Evolutionary conservation across 2,888 invertebrate genomes (phyloP), one percentile per base, ranked within the genome.

Genomic region (Empis stercorea): DNA sequence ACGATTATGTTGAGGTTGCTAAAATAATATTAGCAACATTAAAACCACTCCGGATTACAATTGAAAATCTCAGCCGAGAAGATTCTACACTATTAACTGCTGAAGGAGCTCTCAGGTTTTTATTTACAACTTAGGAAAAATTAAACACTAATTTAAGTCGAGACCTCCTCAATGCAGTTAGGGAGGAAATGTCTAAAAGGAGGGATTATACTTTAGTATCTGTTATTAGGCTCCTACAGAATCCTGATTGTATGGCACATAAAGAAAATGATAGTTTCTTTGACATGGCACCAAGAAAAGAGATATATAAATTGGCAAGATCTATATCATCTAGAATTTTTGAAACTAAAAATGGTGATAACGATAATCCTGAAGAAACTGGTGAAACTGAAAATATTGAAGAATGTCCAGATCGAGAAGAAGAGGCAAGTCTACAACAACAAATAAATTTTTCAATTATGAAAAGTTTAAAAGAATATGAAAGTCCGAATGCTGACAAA

Each of bases 51-150:
- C 40, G 40, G 16, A 41, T 23, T 23, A 42, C 42, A 27, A 23
- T 42, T 10, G 10, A 42, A 23, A 42, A 30, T 23, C 23, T 42
- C n/a, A 42, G 42, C 23, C 27, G 42, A 42, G 30, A 42, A 42
- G 42, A 42, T n/a, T 42, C 30, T 20, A 27, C 42, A 30, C 4
- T 30, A 23, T 42, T 30, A 42, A 30, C 42, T 27, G 42, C 42
- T 42, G 42, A 27, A 42, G 42, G 11, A 15, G 30, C 42, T 23
- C 42, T 42, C 11, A 42, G 23, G 23, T 42, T 14, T 27, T 42
- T 42, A 42, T 42, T 27, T 30, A 23, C 17, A 16, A 40, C 23
- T 17, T 17, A 20, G 16, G 37, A 37, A 37, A 37, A 15, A 41
- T 16, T 41, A 16, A 41, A 41, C 3, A 11, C 20, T 6, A 16